These are phyloP conservation scores for Dynastes maya DNA, from an alignment of 2,888 invertebrate genomes.

Conservation along the genomic window DNA sequence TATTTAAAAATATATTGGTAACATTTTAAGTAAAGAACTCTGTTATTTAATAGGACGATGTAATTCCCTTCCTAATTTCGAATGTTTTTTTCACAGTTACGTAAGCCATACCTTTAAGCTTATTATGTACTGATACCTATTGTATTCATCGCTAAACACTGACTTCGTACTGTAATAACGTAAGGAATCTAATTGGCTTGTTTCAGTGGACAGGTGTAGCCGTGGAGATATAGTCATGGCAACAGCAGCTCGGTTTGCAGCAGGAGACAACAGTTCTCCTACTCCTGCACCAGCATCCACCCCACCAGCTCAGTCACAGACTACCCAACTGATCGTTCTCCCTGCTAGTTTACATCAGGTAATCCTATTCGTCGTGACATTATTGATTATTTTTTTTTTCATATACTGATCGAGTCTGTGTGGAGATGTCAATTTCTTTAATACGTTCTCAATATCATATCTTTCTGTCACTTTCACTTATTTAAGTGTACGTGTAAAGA, in stretches of 20 bases:
- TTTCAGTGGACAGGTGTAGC: conserved; percentile 69
- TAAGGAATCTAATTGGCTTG: conserved; percentile 57
- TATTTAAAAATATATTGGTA: no score
- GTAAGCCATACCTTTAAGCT: conserved; percentile 2
- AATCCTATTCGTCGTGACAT: conserved; percentile 53
- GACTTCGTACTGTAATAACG: conserved; percentile 21
- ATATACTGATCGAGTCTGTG: conserved; percentile 8
- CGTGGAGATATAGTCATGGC: conserved; percentile 70
- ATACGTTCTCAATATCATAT: conserved; percentile 34
- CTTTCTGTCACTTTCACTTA: neutral
- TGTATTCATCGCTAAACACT: neutral
- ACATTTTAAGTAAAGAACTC: no score
- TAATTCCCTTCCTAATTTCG: neutral
- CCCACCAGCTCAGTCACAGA: conserved; percentile 68
- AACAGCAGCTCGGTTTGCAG: conserved; percentile 76
- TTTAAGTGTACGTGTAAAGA: conserved; percentile 1
- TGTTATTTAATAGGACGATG: no score
- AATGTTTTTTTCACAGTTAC: neutral
- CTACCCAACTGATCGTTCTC: conserved; percentile 70
- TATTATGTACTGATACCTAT: conserved; percentile 5
- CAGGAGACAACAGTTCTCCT: conserved; percentile 71
- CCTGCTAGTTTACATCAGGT: conserved; percentile 72
- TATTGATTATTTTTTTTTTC: conserved; percentile 34
- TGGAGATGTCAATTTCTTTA: conserved; percentile 48
- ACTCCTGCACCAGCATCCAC: conserved; percentile 68